phyloP scores from a whole-genome alignment of 2,113 vertebrate species.

The Hoplias malabaricus region DNA sequence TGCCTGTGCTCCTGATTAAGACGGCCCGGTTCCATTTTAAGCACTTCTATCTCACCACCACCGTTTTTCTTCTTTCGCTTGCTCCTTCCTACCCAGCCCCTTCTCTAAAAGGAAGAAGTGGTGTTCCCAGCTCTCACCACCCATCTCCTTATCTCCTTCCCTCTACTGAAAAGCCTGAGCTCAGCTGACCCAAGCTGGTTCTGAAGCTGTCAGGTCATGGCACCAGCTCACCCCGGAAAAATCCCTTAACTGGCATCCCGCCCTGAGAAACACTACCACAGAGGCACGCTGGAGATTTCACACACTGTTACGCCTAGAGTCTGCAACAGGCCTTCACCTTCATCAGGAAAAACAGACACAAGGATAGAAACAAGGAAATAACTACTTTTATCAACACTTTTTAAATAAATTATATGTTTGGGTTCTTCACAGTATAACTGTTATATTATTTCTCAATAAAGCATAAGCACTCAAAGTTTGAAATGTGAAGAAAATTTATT shows the following conservation, averaged over 20 bases:
- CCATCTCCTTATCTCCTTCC: neutral
- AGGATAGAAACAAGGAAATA: too few species aligned
- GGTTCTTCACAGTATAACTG: too few species aligned
- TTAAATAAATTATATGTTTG: too few species aligned
- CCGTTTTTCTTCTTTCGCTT: neutral
- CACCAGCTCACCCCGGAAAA: conserved; percentile 49
- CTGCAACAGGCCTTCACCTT: conserved; percentile 15
- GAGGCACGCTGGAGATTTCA: conserved; percentile 57
- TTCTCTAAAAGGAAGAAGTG: conserved; percentile 1
- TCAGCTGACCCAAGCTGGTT: conserved; percentile 18
- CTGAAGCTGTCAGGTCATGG: conserved; percentile 36
- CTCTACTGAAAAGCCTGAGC: conserved; percentile 2
- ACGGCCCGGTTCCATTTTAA: conserved; percentile 23
- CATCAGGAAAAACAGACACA: neutral
- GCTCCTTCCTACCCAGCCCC: neutral
- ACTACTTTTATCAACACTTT: too few species aligned
- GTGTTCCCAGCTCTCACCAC: neutral
- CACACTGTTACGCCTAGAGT: conserved; percentile 57
- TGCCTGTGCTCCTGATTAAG: conserved; percentile 31
- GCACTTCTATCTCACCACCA: conserved; percentile 21
- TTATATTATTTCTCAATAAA: too few species aligned
- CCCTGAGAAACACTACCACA: conserved; percentile 48
- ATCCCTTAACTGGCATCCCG: conserved; percentile 59
- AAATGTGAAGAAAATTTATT: too few species aligned
- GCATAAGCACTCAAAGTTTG: too few species aligned